Evolutionary conservation across 1,140 invertebrate species (phyloP).

Genomic region (Chlorops oryzae): DNA sequence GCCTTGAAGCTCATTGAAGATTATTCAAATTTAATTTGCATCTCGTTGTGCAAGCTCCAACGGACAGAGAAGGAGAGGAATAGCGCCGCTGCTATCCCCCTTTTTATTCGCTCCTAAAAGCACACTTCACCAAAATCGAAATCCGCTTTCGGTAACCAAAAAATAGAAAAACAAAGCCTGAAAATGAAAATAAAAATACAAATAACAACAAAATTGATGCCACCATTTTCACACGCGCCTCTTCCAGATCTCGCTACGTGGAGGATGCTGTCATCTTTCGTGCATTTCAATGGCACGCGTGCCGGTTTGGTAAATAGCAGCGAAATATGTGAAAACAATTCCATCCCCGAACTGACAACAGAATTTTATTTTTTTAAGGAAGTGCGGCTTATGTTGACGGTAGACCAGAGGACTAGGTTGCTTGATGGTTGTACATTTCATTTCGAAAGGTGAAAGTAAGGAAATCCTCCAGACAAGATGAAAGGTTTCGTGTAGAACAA

Average conservation of each 20-base stretch:
- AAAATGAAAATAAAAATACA: neutral
- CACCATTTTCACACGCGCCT: too few species aligned
- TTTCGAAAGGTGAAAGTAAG: too few species aligned
- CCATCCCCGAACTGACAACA: too few species aligned
- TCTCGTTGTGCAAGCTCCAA: slow-evolving; percentile 16
- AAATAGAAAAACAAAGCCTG: neutral
- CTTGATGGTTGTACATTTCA: too few species aligned
- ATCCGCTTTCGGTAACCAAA: neutral
- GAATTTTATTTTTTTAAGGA: too few species aligned
- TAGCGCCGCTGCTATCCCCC: too few species aligned
- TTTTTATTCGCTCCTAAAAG: neutral
- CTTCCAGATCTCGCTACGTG: slow-evolving; percentile 2
- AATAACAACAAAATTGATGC: slow-evolving; percentile 11
- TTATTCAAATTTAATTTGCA: slow-evolving; percentile 44
- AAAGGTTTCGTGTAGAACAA: slow-evolving; percentile 9
- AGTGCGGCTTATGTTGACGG: too few species aligned
- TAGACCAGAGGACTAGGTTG: too few species aligned
- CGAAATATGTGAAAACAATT: too few species aligned
- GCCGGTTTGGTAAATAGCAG: neutral
- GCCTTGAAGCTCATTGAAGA: slow-evolving; percentile 18
- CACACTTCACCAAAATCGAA: neutral
- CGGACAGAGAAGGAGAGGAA: neutral
- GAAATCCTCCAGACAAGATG: too few species aligned
- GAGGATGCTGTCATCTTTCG: neutral
- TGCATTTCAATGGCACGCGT: neutral